Evolutionary conservation across 2,113 vertebrate species (phyloP).

Genomic region (Sinocyclocheilus anophthalmus): DNA sequence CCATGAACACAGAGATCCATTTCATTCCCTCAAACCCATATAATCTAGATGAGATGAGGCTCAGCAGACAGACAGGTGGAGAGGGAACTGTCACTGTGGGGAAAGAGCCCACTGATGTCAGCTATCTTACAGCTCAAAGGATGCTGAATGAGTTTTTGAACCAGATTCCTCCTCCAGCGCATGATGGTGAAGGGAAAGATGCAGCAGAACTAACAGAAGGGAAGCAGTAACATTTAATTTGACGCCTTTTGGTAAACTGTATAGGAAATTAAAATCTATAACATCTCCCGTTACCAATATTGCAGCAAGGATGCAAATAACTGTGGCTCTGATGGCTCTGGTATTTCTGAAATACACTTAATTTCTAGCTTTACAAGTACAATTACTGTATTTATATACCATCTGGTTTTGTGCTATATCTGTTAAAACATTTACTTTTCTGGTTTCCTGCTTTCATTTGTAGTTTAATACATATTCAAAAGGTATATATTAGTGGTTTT

Average conservation of each 20-base stretch:
- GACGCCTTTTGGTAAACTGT: not conserved
- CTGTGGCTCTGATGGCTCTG: not conserved
- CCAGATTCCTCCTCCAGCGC: conserved; percentile 59
- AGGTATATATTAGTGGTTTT: not conserved
- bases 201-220: conserved; percentile 20
- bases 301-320: not conserved
- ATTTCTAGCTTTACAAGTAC: not conserved
- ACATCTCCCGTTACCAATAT: not conserved
- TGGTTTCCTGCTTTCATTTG: not conserved
- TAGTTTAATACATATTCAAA: not conserved
- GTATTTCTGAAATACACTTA: not conserved
- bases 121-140: conserved; percentile 68
- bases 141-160: conserved; percentile 73
- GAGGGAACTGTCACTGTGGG: conserved; percentile 49
- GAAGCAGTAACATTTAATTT: not conserved
- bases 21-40: conserved; percentile 32
- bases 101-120: conserved; percentile 52
- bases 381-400: not conserved
- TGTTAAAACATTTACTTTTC: not conserved
- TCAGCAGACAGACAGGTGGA: conserved; percentile 42
- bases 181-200: conserved; percentile 48
- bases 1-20: conserved; percentile 25
- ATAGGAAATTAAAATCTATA: not conserved
- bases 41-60: conserved; percentile 15
- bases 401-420: not conserved